phyloP scores from a whole-genome alignment of 2,888 invertebrate genomes.

The Nowickia ferox region DNA sequence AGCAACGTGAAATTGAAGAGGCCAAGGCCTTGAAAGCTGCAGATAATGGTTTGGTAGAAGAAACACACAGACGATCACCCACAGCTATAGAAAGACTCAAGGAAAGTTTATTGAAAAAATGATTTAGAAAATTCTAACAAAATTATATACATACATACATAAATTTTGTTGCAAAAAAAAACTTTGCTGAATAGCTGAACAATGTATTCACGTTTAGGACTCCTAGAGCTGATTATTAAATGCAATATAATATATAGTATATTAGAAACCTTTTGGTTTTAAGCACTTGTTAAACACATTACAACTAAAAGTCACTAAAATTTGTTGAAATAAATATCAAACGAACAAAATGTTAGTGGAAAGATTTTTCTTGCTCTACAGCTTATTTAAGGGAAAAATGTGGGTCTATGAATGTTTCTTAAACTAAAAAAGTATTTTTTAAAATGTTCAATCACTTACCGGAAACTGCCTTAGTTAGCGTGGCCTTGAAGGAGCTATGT shows the following conservation, averaged over 20 bases:
- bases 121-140: slow-evolving; percentile 42
- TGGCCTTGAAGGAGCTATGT: no score
- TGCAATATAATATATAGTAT: not conserved
- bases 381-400: no score
- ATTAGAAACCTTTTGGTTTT: not conserved
- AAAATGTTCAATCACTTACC: no score
- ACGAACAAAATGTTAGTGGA: not conserved
- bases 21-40: slow-evolving; percentile 76
- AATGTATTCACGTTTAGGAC: not conserved
- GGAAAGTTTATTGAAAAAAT: slow-evolving; percentile 77
- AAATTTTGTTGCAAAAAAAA: slow-evolving; percentile 41
- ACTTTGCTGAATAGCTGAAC: slow-evolving; percentile 36
- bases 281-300: slow-evolving; percentile 57
- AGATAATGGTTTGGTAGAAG: slow-evolving; percentile 66
- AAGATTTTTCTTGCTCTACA: not conserved
- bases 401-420: no score
- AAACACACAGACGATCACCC: slow-evolving; percentile 18
- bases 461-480: no score
- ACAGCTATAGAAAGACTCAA: slow-evolving; percentile 78
- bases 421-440: no score
- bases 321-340: slow-evolving; percentile 22
- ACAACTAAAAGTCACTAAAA: slow-evolving; percentile 38
- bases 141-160: no score
- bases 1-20: slow-evolving; percentile 81
- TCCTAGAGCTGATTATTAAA: not conserved